Percentiles rank a stretch among this genome's conserved stretches.
These are phyloP conservation scores for Lutraria rhynchaena DNA, from an alignment of 1,140 invertebrate species.

Conservation along the genomic window DNA sequence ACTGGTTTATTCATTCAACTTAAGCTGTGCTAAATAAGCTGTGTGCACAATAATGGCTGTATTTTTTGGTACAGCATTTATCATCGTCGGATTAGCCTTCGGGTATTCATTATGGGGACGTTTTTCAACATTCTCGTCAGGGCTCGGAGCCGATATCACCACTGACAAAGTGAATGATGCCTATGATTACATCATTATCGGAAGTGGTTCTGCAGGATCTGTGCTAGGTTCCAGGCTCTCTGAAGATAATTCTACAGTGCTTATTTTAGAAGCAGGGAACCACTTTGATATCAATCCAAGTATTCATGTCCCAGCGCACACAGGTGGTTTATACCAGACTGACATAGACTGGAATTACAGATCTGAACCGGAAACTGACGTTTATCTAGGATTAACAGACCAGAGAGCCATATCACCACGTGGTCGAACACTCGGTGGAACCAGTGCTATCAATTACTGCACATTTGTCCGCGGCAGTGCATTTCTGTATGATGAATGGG, in stretches of 20 bases:
- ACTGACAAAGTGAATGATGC: no score
- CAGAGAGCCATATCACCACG: constrained; percentile 81
- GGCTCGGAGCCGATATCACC: no score
- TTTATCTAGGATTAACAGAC: constrained; percentile 87
- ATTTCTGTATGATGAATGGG: constrained; percentile 96
- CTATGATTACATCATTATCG: constrained; percentile 85
- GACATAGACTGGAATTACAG: constrained; percentile 94
- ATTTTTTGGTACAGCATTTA: no score
- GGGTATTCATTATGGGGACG: neutral
- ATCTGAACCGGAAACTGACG: constrained; percentile 91
- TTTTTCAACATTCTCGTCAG: no score
- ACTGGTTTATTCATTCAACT: no score
- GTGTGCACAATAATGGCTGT: no score
- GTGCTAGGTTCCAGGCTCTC: constrained; percentile 96
- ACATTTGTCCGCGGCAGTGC: constrained; percentile 94
- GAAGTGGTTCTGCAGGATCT: constrained; percentile 95
- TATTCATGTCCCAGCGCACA: no score
- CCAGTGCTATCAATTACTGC: constrained; percentile 97
- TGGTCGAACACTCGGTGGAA: constrained; percentile 86
- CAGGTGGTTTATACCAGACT: neutral
- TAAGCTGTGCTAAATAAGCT: no score
- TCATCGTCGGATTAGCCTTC: no score
- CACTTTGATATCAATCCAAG: constrained; percentile 89
- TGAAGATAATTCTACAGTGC: constrained; percentile 89
- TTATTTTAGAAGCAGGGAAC: constrained; percentile 94